Evolutionary conservation across 2,113 vertebrate species (phyloP).

Genomic region (Ophiodon elongatus): DNA sequence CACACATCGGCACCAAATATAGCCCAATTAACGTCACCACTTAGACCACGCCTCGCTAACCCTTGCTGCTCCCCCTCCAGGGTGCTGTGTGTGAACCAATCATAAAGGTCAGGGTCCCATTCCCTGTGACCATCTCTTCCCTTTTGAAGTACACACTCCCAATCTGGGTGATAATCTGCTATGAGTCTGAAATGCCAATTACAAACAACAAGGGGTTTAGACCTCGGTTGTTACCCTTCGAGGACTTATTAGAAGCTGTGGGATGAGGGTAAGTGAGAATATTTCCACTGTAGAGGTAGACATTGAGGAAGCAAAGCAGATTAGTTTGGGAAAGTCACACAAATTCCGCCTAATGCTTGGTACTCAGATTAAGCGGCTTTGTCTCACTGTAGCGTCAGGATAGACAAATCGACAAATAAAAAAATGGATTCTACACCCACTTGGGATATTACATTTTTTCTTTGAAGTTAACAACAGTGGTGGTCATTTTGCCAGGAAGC

Average conservation of each 20-base stretch:
- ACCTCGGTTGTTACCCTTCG: conserved; percentile 52
- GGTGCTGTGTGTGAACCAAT: conserved; percentile 77
- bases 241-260: conserved; percentile 60
- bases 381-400: background rate
- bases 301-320: conserved; percentile 39
- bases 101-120: conserved; percentile 79
- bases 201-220: conserved; percentile 74
- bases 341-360: background rate
- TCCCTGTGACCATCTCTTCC: conserved; percentile 69
- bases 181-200: conserved; percentile 81
- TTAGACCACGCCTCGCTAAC: conserved; percentile 56
- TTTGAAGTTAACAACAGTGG: conserved; percentile 9
- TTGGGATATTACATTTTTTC: background rate
- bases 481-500: conserved; percentile 9
- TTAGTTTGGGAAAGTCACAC: conserved; percentile 32
- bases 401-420: background rate
- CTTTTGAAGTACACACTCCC: conserved; percentile 75
- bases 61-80: conserved; percentile 59
- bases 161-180: conserved; percentile 81
- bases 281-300: conserved; percentile 51
- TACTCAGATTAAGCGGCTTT: background rate
- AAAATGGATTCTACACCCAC: background rate
- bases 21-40: conserved; percentile 82
- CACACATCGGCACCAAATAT: conserved; percentile 75
- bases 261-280: conserved; percentile 37